Conservation (phyloP, 1,140 invertebrate genomes). For the Mylabris phalerata region DNA sequence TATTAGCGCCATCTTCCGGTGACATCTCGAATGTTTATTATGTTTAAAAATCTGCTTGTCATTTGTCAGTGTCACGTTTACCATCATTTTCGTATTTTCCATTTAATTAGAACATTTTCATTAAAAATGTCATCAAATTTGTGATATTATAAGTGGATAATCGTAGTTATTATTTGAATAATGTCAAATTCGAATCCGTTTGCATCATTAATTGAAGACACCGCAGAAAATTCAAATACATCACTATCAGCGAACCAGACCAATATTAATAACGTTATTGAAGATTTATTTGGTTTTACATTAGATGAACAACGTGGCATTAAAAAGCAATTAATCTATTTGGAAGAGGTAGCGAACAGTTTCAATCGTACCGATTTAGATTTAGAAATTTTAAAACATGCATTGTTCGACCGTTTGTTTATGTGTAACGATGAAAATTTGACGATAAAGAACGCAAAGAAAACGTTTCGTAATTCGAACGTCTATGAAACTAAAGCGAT, state of each 20-base stretch:
- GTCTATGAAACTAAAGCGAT: conserved; percentile 30
- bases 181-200: conserved; percentile 37
- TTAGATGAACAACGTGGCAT: conserved; percentile 46
- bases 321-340: conserved; percentile 47
- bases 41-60: neutral
- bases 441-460: conserved; percentile 11
- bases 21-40: neutral
- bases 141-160: neutral
- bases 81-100: neutral
- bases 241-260: conserved; percentile 10
- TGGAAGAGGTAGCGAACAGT: conserved; percentile 50
- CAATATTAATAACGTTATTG: conserved; percentile 46
- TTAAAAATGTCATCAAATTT: neutral
- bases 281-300: conserved; percentile 62
- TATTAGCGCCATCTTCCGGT: neutral
- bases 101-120: neutral
- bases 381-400: conserved; percentile 62
- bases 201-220: conserved; percentile 31
- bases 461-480: conserved; percentile 16
- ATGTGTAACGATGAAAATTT: conserved; percentile 46
- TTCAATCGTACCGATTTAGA: conserved; percentile 48
- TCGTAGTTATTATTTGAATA: neutral
- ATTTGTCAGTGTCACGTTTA: neutral
- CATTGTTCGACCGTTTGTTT: conserved; percentile 72
- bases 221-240: neutral